phyloP scores from a whole-genome alignment of 2,888 invertebrate species.

The Trichopoda pennipes region DNA sequence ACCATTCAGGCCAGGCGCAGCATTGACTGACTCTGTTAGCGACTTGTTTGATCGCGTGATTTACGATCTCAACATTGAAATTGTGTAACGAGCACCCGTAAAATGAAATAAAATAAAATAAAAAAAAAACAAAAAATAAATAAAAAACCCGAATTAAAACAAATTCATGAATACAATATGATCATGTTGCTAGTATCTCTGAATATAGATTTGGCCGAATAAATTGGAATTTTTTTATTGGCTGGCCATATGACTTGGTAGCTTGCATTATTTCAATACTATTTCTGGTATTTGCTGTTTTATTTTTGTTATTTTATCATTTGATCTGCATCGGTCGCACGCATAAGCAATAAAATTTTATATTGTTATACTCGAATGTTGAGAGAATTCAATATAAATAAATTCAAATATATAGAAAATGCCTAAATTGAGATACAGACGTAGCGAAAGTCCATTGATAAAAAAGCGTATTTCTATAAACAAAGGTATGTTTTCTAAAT shows the following conservation, averaged over 20 bases:
- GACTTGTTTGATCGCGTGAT: conserved; percentile 75
- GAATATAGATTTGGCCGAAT: conserved; percentile 17
- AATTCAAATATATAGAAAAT: conserved; percentile 42
- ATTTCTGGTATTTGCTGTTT: conserved; percentile 4
- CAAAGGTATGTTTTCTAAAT: neutral
- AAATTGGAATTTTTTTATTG: conserved; percentile 1
- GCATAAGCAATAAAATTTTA: conserved; percentile 77
- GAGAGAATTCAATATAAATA: conserved; percentile 47
- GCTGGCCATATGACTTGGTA: conserved; percentile 14
- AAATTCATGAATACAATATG: conserved; percentile 59
- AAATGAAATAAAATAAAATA: conserved; percentile 47
- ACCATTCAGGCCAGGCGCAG: conserved; percentile 1
- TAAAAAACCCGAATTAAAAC: conserved; percentile 25
- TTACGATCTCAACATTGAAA: conserved; percentile 77
- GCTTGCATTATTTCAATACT: conserved; percentile 43
- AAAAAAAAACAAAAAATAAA: conserved; percentile 24
- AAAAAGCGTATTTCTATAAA: conserved; percentile 4
- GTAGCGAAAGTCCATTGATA: conserved; percentile 27
- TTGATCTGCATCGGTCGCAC: conserved; percentile 76
- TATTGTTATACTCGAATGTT: conserved; percentile 24
- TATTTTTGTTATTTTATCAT: conserved; percentile 57
- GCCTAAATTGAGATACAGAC: conserved; percentile 27
- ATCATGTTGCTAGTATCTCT: conserved; percentile 19
- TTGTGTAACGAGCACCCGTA: conserved; percentile 76
- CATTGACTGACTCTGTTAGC: conserved; percentile 54